Percentiles rank a stretch among this genome's conserved stretches.
phyloP scores from a whole-genome alignment of 2,888 invertebrate genomes.

The Oscheius myriophilus region DNA sequence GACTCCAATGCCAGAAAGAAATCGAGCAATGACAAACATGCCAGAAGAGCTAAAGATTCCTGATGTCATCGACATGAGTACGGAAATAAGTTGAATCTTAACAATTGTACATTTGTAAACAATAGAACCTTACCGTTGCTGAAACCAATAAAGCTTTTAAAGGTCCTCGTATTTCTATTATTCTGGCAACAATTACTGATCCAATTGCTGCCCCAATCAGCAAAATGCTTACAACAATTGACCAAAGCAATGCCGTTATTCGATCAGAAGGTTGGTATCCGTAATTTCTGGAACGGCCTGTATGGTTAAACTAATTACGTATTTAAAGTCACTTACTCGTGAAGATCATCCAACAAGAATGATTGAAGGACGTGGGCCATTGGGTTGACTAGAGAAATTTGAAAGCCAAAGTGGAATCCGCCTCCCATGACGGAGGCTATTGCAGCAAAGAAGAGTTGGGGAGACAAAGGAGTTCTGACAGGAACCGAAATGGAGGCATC shows the following conservation, averaged over 20 bases:
- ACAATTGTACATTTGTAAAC: background rate
- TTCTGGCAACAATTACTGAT: conserved; percentile 30
- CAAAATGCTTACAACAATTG: conserved; percentile 56
- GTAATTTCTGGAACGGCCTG: conserved; percentile 34
- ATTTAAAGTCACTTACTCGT: conserved; percentile 31
- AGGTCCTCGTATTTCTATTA: conserved; percentile 36
- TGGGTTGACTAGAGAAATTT: conserved; percentile 63
- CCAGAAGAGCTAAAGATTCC: conserved; percentile 31
- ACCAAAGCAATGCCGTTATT: conserved; percentile 52
- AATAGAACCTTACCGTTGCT: conserved; percentile 37
- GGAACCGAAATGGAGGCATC: too few species aligned
- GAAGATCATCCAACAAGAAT: conserved; percentile 47
- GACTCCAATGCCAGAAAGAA: conserved; percentile 59
- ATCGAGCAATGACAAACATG: conserved; percentile 51
- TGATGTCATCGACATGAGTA: conserved; percentile 10
- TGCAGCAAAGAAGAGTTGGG: conserved; percentile 39
- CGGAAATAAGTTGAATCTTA: conserved; percentile 13
- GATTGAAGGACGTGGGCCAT: conserved; percentile 57
- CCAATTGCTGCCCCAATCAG: conserved; percentile 62
- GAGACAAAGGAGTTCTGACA: background rate
- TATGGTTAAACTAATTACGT: background rate
- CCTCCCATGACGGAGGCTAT: conserved; percentile 53
- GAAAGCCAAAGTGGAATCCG: conserved; percentile 64
- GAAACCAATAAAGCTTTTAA: conserved; percentile 41
- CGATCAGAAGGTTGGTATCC: conserved; percentile 15